Percentiles rank a stretch among this genome's conserved stretches.
These are phyloP conservation scores for Drosophila neotestacea DNA, from an alignment of 2,888 invertebrate species.

Conservation along the genomic window DNA sequence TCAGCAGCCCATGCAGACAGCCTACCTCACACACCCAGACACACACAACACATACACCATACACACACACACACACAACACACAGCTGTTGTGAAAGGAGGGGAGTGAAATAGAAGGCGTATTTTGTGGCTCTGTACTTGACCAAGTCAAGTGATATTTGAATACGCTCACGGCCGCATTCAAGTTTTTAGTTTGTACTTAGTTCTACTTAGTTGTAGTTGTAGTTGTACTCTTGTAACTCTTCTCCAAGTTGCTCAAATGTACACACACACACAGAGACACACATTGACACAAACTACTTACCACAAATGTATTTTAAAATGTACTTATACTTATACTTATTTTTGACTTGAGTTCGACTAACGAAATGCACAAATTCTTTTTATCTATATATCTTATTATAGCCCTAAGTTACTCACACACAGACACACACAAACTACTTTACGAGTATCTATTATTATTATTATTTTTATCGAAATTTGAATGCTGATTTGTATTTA, in stretches of 20 bases:
- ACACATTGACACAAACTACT: slow-evolving; percentile 43
- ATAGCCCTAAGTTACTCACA: slow-evolving; percentile 59
- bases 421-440: slow-evolving; percentile 28
- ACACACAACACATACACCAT: slow-evolving; percentile 1
- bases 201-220: slow-evolving; percentile 62
- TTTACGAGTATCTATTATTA: slow-evolving; percentile 33
- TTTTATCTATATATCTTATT: slow-evolving; percentile 49
- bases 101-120: slow-evolving; percentile 27
- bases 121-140: slow-evolving; percentile 60
- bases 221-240: slow-evolving; percentile 52
- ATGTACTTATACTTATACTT: slow-evolving; percentile 55
- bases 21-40: slow-evolving; percentile 64
- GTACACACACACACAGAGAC: slow-evolving; percentile 32
- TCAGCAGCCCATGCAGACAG: slow-evolving; percentile 39
- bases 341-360: slow-evolving; percentile 67
- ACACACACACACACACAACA: slow-evolving; percentile 15
- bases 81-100: neutral
- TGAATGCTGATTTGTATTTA: slow-evolving; percentile 66
- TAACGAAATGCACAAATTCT: slow-evolving; percentile 53
- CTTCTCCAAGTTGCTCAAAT: slow-evolving; percentile 75
- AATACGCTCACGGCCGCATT: slow-evolving; percentile 53
- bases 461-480: slow-evolving; percentile 44
- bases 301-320: slow-evolving; percentile 70
- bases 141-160: slow-evolving; percentile 70
- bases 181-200: slow-evolving; percentile 62